A percentile compares a stretch with the other conserved stretches of the same genome.
phyloP scores from a whole-genome alignment of 2,113 vertebrate species.

The Etheostoma cragini region DNA sequence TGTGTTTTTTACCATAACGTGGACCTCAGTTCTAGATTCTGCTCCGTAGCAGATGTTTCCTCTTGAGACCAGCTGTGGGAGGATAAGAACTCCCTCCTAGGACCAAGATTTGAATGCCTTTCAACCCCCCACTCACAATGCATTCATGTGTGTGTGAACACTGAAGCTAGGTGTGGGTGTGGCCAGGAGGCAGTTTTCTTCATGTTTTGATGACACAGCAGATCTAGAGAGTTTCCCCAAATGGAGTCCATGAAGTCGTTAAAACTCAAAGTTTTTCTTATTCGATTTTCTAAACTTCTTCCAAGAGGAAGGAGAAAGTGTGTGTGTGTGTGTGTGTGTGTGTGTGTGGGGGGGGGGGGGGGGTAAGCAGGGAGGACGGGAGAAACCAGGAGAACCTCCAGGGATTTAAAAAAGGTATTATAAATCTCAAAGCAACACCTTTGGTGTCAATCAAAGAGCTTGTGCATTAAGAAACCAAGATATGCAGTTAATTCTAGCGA shows the following conservation, averaged over 20 bases:
- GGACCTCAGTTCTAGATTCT: slow-evolving; percentile 22
- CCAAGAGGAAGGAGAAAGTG: slow-evolving; percentile 47
- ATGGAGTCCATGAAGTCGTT: slow-evolving; percentile 61
- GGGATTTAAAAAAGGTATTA: slow-evolving; percentile 73
- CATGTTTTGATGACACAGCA: slow-evolving; percentile 65
- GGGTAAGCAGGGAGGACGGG: background rate
- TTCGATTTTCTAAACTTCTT: slow-evolving; percentile 68
- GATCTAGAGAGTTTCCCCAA: slow-evolving; percentile 53
- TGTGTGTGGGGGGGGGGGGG: background rate
- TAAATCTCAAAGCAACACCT: slow-evolving; percentile 80
- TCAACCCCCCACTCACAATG: slow-evolving; percentile 48
- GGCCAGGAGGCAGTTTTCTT: slow-evolving; percentile 37
- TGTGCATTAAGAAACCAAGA: slow-evolving; percentile 69
- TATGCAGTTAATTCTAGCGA: slow-evolving; percentile 60
- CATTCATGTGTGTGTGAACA: slow-evolving; percentile 25
- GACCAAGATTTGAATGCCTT: slow-evolving; percentile 42
- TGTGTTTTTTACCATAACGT: slow-evolving; percentile 59
- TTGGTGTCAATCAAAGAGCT: slow-evolving; percentile 78
- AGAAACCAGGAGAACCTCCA: slow-evolving; percentile 38
- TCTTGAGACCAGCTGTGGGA: slow-evolving; percentile 68
- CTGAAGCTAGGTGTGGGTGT: slow-evolving; percentile 16
- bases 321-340: no score
- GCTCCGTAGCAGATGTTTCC: slow-evolving; percentile 69
- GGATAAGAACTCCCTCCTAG: slow-evolving; percentile 33
- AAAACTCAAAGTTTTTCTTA: slow-evolving; percentile 58